Evolutionary conservation across 2,113 vertebrate species (phyloP).

Genomic region (Sorex araneus): DNA sequence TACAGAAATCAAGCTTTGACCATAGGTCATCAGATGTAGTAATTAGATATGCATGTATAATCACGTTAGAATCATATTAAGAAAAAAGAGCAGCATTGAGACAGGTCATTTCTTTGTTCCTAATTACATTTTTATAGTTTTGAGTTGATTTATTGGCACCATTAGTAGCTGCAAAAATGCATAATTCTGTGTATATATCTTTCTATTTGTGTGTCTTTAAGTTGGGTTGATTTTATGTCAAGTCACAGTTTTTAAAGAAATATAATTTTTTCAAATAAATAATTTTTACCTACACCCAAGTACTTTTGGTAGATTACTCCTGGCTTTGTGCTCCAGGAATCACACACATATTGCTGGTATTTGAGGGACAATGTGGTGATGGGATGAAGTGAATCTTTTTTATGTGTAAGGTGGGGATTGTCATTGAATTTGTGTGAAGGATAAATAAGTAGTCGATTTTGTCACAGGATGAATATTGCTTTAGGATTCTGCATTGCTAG

Average conservation of each 20-base stretch:
- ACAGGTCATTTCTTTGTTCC: conserved; percentile 84
- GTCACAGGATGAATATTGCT: conserved; percentile 61
- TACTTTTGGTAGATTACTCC: no score
- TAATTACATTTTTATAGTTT: conserved; percentile 85
- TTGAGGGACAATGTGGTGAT: no score
- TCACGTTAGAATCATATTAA: conserved; percentile 86
- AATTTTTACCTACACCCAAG: neutral
- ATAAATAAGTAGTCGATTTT: conserved; percentile 75
- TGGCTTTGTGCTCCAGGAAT: no score
- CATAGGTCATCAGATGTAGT: conserved; percentile 87
- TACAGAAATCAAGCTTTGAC: conserved; percentile 85
- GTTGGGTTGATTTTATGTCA: conserved; percentile 77
- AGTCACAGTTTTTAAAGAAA: conserved; percentile 8
- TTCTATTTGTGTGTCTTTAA: conserved; percentile 47
- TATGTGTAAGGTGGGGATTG: conserved; percentile 62
- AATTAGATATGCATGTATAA: conserved; percentile 89
- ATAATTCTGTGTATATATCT: conserved; percentile 32
- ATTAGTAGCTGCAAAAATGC: conserved; percentile 72
- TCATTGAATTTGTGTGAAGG: conserved; percentile 77
- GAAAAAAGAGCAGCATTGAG: conserved; percentile 79
- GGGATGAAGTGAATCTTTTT: conserved; percentile 62
- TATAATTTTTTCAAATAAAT: neutral
- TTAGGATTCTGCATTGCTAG: conserved; percentile 65
- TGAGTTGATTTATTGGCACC: conserved; percentile 79
- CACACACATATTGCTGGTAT: no score